These are phyloP conservation scores for Corella eumyota DNA, from an alignment of 23 tunicate species.

Conservation along the genomic window DNA sequence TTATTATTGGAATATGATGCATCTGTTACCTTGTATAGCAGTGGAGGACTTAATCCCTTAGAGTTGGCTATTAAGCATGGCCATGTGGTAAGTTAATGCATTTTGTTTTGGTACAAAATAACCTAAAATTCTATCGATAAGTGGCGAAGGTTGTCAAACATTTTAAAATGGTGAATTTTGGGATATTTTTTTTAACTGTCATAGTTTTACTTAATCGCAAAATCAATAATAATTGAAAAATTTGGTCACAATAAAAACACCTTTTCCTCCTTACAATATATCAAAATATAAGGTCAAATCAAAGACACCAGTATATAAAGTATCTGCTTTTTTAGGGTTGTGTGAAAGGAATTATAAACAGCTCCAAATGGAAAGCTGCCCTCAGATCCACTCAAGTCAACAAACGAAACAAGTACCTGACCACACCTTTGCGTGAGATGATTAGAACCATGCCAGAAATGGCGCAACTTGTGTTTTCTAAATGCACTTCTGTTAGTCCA, in stretches of 20 bases:
- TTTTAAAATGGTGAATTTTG: too few relatives aligned
- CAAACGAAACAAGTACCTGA: background rate
- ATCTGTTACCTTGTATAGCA: background rate
- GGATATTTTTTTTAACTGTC: too few relatives aligned
- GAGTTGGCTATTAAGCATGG: slow-evolving; percentile 21
- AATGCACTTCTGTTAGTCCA: slow-evolving; percentile 9
- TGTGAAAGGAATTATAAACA: slow-evolving; percentile 22
- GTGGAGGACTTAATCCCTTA: slow-evolving; percentile 12
- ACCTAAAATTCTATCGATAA: too few relatives aligned
- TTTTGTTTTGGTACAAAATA: too few relatives aligned
- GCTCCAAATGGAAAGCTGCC: slow-evolving; percentile 40
- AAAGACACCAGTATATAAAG: background rate
- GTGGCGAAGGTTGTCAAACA: too few relatives aligned
- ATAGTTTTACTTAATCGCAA: too few relatives aligned
- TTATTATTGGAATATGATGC: slow-evolving; percentile 18
- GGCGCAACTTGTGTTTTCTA: slow-evolving; percentile 13
- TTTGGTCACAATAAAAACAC: too few relatives aligned
- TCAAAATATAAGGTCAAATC: background rate
- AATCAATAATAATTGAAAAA: too few relatives aligned
- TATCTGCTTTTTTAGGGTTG: slow-evolving; percentile 12
- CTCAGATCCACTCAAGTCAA: background rate
- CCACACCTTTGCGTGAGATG: slow-evolving; percentile 31
- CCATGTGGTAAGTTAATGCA: slow-evolving; percentile 6
- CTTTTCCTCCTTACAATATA: background rate
- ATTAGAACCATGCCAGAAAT: slow-evolving; percentile 28